These are phyloP conservation scores for Marasmarcha lunaedactyla DNA, from an alignment of 2,888 invertebrate species.

Conservation along the genomic window DNA sequence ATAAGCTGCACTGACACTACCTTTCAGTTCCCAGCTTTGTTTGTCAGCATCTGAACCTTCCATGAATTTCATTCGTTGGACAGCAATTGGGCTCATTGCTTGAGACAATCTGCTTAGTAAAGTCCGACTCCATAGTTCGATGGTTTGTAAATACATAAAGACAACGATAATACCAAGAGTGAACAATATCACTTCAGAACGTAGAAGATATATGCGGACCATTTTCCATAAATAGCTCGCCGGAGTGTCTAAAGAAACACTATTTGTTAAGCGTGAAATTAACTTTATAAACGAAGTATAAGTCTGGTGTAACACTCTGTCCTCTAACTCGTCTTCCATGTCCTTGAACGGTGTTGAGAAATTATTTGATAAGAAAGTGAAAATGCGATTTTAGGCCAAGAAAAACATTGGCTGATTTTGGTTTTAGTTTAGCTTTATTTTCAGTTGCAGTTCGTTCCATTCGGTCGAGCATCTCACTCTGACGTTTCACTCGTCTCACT, in stretches of 20 bases:
- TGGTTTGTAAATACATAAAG: slow-evolving; percentile 84
- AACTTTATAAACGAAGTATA: slow-evolving; percentile 89
- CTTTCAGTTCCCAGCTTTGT: slow-evolving; percentile 81
- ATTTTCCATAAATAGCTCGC: slow-evolving; percentile 83
- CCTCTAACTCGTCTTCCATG: slow-evolving; percentile 95
- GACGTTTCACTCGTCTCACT: no score
- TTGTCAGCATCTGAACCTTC: slow-evolving; percentile 66
- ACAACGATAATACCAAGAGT: slow-evolving; percentile 78
- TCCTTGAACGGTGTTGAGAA: slow-evolving; percentile 24
- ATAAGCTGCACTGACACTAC: slow-evolving; percentile 84
- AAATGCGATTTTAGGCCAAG: slow-evolving; percentile 3
- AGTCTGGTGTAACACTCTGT: slow-evolving; percentile 88
- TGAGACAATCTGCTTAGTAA: slow-evolving; percentile 78
- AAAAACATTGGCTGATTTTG: no score
- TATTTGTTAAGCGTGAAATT: slow-evolving; percentile 84
- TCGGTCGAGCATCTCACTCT: no score
- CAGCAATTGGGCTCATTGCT: slow-evolving; percentile 74
- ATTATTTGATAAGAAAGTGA: not conserved
- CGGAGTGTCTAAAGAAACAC: slow-evolving; percentile 81
- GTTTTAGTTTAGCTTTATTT: no score
- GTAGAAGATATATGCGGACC: slow-evolving; percentile 81
- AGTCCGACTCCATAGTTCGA: slow-evolving; percentile 85
- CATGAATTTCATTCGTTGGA: slow-evolving; percentile 69
- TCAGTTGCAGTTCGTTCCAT: slow-evolving; percentile 4
- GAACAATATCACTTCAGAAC: slow-evolving; percentile 83